phyloP scores from a whole-genome alignment of 2,888 invertebrate species.

The Andrena dorsata region DNA sequence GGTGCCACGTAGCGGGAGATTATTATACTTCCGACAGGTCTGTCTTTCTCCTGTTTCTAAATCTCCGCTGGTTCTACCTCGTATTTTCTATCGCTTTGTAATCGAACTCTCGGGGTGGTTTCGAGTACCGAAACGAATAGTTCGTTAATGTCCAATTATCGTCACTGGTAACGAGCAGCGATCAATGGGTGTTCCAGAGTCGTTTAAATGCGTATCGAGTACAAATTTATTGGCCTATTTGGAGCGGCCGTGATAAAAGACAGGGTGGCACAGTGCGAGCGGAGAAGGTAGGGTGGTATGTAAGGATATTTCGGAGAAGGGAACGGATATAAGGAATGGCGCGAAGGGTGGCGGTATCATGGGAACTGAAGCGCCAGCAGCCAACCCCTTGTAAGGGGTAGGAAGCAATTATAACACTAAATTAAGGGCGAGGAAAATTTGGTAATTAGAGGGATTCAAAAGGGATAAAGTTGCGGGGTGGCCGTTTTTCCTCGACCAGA shows the following conservation, averaged over 20 bases:
- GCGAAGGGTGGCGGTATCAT: slow-evolving; percentile 69
- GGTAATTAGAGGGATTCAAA: slow-evolving; percentile 84
- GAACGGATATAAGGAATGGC: slow-evolving; percentile 75
- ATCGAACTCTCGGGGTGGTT: background rate
- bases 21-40: too few species aligned
- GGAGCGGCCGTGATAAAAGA: slow-evolving; percentile 72
- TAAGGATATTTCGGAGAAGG: slow-evolving; percentile 66
- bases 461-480: slow-evolving; percentile 77
- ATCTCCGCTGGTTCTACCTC: background rate
- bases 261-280: slow-evolving; percentile 29
- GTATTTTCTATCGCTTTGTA: background rate
- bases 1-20: too few species aligned
- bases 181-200: slow-evolving; percentile 64
- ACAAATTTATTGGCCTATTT: slow-evolving; percentile 73
- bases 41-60: too few species aligned
- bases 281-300: slow-evolving; percentile 34
- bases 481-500: slow-evolving; percentile 71
- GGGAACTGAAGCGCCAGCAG: slow-evolving; percentile 63
- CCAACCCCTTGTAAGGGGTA: slow-evolving; percentile 76
- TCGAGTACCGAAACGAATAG: slow-evolving; percentile 5
- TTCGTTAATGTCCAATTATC: slow-evolving; percentile 40
- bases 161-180: slow-evolving; percentile 42
- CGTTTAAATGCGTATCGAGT: slow-evolving; percentile 72
- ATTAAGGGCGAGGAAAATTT: slow-evolving; percentile 84
- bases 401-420: slow-evolving; percentile 84